Percentiles rank a stretch among this genome's conserved stretches.
These are phyloP conservation scores for Parasteatoda tepidariorum DNA, from an alignment of 1,140 invertebrate genomes.

Conservation along the genomic window DNA sequence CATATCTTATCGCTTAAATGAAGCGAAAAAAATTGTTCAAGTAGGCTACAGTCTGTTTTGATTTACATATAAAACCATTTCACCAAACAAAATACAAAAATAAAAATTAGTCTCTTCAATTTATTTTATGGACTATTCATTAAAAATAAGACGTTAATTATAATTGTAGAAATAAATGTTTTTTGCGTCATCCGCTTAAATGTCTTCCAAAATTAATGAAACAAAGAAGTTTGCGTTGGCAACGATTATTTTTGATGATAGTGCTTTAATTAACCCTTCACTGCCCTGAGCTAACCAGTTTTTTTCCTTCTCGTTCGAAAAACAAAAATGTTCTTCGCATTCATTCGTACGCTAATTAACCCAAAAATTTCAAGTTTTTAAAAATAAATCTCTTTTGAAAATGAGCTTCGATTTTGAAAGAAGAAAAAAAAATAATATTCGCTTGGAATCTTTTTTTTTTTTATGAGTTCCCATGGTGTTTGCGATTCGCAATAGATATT, in stretches of 20 bases:
- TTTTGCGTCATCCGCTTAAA: neutral
- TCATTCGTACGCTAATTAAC: slow-evolving; percentile 51
- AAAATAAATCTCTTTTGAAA: slow-evolving; percentile 23
- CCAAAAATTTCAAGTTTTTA: slow-evolving; percentile 54
- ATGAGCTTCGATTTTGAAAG: neutral
- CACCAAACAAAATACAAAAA: neutral
- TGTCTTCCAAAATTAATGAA: slow-evolving; percentile 45
- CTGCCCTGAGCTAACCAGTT: slow-evolving; percentile 24
- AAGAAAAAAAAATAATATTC: slow-evolving; percentile 31
- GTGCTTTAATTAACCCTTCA: slow-evolving; percentile 51
- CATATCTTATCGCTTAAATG: too few species aligned
- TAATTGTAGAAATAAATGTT: slow-evolving; percentile 44
- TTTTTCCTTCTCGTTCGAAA: slow-evolving; percentile 8
- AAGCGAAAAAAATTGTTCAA: neutral
- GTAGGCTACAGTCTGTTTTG: neutral
- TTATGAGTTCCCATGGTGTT: slow-evolving; percentile 28
- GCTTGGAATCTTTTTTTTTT: slow-evolving; percentile 6
- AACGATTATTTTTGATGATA: slow-evolving; percentile 52
- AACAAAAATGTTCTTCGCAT: slow-evolving; percentile 39
- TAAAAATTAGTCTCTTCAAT: slow-evolving; percentile 43
- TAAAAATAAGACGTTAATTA: slow-evolving; percentile 54
- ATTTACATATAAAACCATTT: neutral
- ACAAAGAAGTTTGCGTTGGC: slow-evolving; percentile 35
- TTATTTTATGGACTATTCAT: slow-evolving; percentile 40
- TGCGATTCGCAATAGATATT: slow-evolving; percentile 36